Conservation (phyloP, 1,140 invertebrate species). For the Pomacea maculata region DNA sequence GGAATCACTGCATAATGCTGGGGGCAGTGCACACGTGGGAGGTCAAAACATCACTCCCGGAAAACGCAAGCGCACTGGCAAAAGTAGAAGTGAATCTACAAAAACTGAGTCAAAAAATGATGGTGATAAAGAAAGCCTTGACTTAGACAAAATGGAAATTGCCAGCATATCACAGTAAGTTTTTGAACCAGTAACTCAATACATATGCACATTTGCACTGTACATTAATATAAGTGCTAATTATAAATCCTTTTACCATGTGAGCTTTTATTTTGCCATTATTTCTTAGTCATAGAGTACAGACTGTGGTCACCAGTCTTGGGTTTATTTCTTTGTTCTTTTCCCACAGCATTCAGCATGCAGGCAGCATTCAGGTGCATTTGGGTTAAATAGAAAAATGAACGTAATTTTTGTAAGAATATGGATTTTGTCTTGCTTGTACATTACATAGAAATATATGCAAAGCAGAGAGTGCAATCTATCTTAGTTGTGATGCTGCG, state of each 20-base stretch:
- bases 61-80: conserved; percentile 47
- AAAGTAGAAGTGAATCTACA: conserved; percentile 26
- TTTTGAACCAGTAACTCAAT: neutral
- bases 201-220: neutral
- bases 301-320: no score
- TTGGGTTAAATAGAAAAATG: no score
- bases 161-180: conserved; percentile 41
- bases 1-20: no score
- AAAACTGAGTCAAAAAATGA: neutral
- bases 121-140: neutral
- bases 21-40: neutral
- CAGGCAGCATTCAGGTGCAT: no score
- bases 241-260: neutral
- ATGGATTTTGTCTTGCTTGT: no score
- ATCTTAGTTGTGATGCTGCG: no score
- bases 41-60: conserved; percentile 29
- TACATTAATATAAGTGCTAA: neutral
- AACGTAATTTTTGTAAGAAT: no score
- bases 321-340: no score
- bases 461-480: no score
- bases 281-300: no score
- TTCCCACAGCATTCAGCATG: no score
- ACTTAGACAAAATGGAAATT: conserved; percentile 41
- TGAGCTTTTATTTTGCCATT: neutral
- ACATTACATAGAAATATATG: no score